These are phyloP conservation scores for Drosophila greeni DNA, from an alignment of 2,888 invertebrate genomes.

Conservation along the genomic window DNA sequence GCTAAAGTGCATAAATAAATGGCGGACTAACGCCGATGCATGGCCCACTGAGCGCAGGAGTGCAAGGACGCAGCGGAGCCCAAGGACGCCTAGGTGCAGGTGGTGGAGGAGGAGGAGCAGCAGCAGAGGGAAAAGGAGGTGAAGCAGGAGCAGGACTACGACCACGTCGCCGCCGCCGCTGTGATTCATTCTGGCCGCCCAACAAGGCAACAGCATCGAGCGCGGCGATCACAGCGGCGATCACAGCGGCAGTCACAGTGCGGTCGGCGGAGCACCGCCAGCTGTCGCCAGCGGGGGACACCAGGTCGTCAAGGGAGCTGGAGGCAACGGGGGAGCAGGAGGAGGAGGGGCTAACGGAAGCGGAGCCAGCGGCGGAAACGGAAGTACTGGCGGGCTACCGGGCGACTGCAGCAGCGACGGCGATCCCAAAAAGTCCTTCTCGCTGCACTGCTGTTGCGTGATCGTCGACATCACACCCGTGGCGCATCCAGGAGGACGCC, in stretches of 20 bases:
- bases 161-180: slow-evolving; percentile 48
- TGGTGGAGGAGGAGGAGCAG: not conserved
- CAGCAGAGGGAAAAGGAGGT: not conserved
- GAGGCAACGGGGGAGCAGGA: slow-evolving; percentile 16
- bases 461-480: slow-evolving; percentile 80
- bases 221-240: slow-evolving; percentile 76
- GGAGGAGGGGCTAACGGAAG: slow-evolving; percentile 23
- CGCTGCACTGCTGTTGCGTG: slow-evolving; percentile 80
- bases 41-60: slow-evolving; percentile 41
- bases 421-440: slow-evolving; percentile 79
- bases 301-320: slow-evolving; percentile 38
- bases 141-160: not conserved
- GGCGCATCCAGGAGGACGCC: slow-evolving; percentile 77
- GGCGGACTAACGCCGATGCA: slow-evolving; percentile 47
- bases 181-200: slow-evolving; percentile 79
- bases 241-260: slow-evolving; percentile 75
- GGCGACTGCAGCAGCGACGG: slow-evolving; percentile 50
- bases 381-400: slow-evolving; percentile 29
- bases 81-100: slow-evolving; percentile 15
- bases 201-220: slow-evolving; percentile 77
- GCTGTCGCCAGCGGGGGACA: slow-evolving; percentile 48
- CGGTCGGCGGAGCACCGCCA: slow-evolving; percentile 54
- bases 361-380: slow-evolving; percentile 44
- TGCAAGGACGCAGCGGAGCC: slow-evolving; percentile 19
- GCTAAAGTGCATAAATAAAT: slow-evolving; percentile 40